Evolutionary conservation across 2,888 invertebrate genomes (phyloP).

Genomic region (Eupithecia tripunctaria): DNA sequence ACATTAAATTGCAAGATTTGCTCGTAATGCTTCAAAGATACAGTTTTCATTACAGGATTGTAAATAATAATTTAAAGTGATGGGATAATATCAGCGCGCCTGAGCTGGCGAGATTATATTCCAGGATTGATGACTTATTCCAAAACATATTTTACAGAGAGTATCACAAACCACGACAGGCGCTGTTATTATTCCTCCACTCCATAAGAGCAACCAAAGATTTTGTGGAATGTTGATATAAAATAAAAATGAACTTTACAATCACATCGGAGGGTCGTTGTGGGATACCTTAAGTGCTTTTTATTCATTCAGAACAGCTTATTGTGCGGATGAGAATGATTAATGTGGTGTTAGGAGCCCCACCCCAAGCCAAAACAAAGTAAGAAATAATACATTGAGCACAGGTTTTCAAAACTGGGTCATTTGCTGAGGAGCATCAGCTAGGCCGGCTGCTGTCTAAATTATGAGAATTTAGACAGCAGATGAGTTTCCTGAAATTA

Average conservation of each 20-base stretch:
- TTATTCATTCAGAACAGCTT: not conserved
- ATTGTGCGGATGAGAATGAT: not conserved
- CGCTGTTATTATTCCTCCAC: not conserved
- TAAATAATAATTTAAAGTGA: conserved; percentile 10
- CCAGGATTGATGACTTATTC: not conserved
- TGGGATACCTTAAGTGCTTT: conserved; percentile 3
- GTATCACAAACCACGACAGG: not conserved
- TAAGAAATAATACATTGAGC: not conserved
- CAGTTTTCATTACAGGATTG: conserved; percentile 3
- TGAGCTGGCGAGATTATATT: conserved; percentile 11
- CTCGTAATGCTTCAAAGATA: conserved; percentile 10
- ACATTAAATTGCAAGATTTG: conserved; percentile 10
- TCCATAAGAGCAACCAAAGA: not conserved
- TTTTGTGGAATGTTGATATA: not conserved
- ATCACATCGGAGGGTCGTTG: not conserved
- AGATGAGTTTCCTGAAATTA: not conserved
- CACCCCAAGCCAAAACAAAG: not conserved
- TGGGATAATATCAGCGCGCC: conserved; percentile 5
- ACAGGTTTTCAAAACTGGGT: not conserved
- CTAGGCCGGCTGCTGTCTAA: too few relatives aligned
- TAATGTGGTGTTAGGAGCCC: not conserved
- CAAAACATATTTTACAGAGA: not conserved
- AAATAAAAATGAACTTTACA: not conserved
- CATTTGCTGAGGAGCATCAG: not conserved
- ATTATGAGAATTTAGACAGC: not conserved